These are phyloP conservation scores for Sialia sialis DNA, from an alignment of 2,113 vertebrate species.

Conservation along the genomic window DNA sequence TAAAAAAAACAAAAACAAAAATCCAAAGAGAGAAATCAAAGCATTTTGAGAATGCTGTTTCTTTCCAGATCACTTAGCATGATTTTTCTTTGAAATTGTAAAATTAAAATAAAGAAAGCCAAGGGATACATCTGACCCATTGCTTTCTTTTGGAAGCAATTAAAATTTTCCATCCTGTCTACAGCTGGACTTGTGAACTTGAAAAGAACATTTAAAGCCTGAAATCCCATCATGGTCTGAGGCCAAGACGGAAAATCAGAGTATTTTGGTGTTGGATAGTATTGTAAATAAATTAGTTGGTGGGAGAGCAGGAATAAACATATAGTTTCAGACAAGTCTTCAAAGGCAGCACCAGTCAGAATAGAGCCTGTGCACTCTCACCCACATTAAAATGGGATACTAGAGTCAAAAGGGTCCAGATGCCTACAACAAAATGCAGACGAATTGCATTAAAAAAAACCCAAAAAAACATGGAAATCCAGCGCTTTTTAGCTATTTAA, in stretches of 20 bases:
- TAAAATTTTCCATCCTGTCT: background rate
- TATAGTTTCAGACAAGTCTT: accelerated
- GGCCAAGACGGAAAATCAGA: background rate
- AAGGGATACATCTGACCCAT: background rate
- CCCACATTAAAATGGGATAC: background rate
- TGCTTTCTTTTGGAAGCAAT: background rate
- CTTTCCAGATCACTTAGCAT: background rate
- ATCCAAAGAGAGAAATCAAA: background rate
- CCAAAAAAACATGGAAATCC: accelerated
- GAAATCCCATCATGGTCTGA: background rate
- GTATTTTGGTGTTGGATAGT: background rate
- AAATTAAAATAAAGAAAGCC: background rate
- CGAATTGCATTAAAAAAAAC: background rate
- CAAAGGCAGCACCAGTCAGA: background rate
- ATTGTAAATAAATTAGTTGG: background rate
- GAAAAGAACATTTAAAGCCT: background rate
- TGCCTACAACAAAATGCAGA: accelerated
- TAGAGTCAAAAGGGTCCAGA: background rate
- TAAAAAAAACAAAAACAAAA: background rate
- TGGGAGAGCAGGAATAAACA: background rate
- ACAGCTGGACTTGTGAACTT: background rate
- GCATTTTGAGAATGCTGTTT: background rate
- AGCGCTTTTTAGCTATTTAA: background rate
- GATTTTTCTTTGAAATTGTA: background rate
- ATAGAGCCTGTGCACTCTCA: accelerated